A percentile compares a stretch with the other conserved stretches of the same genome.
phyloP scores from a whole-genome alignment of 2,113 vertebrate genomes.

The Ptilorrhoa leucosticta region DNA sequence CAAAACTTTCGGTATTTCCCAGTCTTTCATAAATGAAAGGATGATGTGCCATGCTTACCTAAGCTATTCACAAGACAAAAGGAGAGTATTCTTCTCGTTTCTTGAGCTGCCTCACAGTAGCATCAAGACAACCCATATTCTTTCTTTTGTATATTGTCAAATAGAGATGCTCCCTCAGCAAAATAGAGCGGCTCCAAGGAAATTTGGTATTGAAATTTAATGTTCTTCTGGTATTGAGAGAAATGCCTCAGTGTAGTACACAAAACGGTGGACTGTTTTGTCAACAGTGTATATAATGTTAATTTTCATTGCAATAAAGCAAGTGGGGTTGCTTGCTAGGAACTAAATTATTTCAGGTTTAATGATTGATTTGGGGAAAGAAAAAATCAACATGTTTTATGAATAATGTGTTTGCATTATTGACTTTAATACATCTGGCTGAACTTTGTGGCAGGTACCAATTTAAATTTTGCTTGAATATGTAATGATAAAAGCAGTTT shows the following conservation, averaged over 20 bases:
- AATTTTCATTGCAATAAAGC: constrained; percentile 26
- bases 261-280: neutral
- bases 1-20: neutral
- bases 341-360: constrained; percentile 42
- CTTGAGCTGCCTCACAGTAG: neutral
- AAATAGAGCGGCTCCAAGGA: constrained; percentile 40
- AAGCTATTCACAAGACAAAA: constrained; percentile 29
- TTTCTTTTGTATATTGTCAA: constrained; percentile 24
- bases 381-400: constrained; percentile 10
- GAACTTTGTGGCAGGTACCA: constrained; percentile 55
- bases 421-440: constrained; percentile 50
- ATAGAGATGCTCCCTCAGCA: constrained; percentile 8
- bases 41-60: neutral
- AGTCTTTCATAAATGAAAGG: neutral
- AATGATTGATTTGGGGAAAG: constrained; percentile 33
- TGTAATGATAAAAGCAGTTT: constrained; percentile 35
- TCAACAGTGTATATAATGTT: neutral
- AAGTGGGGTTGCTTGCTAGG: neutral
- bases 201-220: constrained; percentile 56
- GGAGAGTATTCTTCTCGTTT: constrained; percentile 11
- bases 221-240: constrained; percentile 42
- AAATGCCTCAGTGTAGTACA: neutral
- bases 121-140: constrained; percentile 15
- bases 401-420: constrained; percentile 56
- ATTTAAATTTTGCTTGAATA: constrained; percentile 58